A percentile compares a stretch with the other conserved stretches of the same genome.
These are phyloP conservation scores for Sialia sialis DNA, from an alignment of 2,113 vertebrate species.

Conservation along the genomic window DNA sequence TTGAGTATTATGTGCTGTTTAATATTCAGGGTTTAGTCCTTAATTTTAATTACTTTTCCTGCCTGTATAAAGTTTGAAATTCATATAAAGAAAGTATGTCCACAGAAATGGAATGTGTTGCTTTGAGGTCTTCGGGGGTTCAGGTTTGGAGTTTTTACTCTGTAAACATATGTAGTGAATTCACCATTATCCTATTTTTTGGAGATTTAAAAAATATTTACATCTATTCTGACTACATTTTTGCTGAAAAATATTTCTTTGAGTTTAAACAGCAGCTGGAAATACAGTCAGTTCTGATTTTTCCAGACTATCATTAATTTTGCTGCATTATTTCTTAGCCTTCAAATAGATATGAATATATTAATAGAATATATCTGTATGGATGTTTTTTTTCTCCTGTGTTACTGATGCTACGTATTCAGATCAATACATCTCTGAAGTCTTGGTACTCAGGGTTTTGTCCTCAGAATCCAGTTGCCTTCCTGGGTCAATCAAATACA, in stretches of 20 bases:
- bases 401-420: neutral
- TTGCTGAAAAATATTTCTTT: neutral
- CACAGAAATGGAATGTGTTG: neutral
- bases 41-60: neutral
- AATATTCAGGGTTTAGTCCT: neutral
- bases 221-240: neutral
- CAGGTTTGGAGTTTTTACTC: neutral
- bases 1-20: neutral
- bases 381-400: neutral
- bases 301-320: neutral
- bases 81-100: neutral
- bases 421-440: neutral
- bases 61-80: neutral
- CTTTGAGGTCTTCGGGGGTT: accelerated
- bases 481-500: neutral
- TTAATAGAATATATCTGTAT: neutral
- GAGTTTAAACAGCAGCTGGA: neutral
- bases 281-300: neutral
- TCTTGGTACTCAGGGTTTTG: neutral
- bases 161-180: neutral
- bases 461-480: neutral
- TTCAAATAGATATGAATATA: neutral
- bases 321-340: neutral
- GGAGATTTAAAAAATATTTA: accelerated
- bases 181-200: neutral